Evolutionary conservation across 2,113 vertebrate genomes (phyloP), one percentile per base, ranked within the genome.

Genomic region (Sturnus vulgaris): DNA sequence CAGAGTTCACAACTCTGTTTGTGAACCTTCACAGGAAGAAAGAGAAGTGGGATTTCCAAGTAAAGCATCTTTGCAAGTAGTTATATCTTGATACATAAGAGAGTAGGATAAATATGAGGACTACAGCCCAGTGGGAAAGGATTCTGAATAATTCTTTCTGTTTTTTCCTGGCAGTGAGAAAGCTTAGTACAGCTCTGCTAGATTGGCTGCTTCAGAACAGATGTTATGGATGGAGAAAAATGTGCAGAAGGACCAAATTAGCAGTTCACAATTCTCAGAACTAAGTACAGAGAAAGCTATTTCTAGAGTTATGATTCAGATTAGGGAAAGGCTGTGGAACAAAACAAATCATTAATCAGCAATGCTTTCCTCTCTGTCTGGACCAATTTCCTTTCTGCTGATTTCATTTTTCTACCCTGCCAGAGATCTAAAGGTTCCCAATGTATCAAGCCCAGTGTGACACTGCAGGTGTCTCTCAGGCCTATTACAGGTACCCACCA

Each of bases 211-310:
- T 92, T 91, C 35, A 22, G 84, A 94, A 76, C 81, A 90, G 92
- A 89, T 92, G 71, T 85, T 89, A 65, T 18, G 90, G 87, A 95
- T 94, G 72, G 95, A 96, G 90, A 92, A 96, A 96, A 97, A 86
- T 0, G 59, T 82, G 66, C 65, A 95, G 70, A 82, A 95, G 3
- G 27, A 59, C 91, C 75, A 40, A 96, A 96, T 94, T 82, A 93
- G 80, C 94, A 90, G 77, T 92, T 90, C 52, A 47, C 52, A 47
- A 33, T 33, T 27, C 47, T 16, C 50, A 56, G 83, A 95, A 96
- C 72, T 90, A 95, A 95, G 68, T 50, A 88, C 70, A 95, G 89
- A 91, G 82, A 92, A 95, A 96, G 86, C 31, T 30, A 28, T 39
- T 95, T 56, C 82, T 92, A 76, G 83, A 83, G 70, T 91, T 96